Evolutionary conservation across 2,888 invertebrate species (phyloP).

Genomic region (Gymnosoma rotundatum): DNA sequence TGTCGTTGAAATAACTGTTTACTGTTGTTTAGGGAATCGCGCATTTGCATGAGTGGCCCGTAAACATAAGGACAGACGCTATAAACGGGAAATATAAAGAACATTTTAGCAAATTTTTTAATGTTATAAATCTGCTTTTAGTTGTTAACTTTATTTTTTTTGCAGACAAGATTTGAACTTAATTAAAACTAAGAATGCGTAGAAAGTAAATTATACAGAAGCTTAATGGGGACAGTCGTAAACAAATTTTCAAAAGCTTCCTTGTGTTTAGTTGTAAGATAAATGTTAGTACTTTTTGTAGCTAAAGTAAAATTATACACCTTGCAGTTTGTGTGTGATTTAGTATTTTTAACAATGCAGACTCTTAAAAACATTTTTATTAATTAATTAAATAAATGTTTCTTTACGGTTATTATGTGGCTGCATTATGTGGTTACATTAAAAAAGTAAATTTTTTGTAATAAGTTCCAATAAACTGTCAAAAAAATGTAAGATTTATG

Average conservation of each 20-base stretch:
- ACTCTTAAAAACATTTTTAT: no score
- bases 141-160: neutral
- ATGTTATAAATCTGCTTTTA: conserved; percentile 7
- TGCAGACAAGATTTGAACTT: neutral
- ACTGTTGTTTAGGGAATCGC: conserved; percentile 45
- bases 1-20: conserved; percentile 39
- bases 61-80: conserved; percentile 25
- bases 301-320: neutral
- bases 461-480: no score
- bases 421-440: no score
- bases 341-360: no score
- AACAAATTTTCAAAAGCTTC: neutral
- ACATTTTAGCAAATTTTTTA: neutral
- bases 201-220: neutral
- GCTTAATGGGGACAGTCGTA: neutral
- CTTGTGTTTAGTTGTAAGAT: neutral
- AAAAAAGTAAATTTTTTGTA: no score
- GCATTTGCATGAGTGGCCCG: conserved; percentile 39
- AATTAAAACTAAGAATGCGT: neutral
- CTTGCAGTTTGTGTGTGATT: neutral
- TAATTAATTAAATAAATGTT: no score
- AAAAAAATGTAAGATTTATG: no score
- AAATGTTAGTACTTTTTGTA: neutral
- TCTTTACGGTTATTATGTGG: no score
- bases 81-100: neutral